Conservation (phyloP, 2,113 vertebrate genomes). For the Prolemur simus region DNA sequence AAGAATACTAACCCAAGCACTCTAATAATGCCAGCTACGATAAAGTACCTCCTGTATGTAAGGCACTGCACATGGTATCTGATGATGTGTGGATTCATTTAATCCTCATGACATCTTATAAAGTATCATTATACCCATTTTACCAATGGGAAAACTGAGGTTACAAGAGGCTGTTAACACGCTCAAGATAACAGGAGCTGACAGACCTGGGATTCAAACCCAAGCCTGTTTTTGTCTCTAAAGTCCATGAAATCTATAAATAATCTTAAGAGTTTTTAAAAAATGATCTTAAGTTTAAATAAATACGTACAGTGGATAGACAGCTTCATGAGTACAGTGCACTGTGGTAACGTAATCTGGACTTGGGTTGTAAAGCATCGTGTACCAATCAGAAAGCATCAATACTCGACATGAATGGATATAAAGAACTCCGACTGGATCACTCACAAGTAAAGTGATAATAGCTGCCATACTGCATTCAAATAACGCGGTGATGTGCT, state of each 20-base stretch:
- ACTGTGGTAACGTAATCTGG: constrained; percentile 96
- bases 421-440: constrained; percentile 88
- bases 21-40: not conserved
- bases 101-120: not conserved
- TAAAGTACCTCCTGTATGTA: not conserved
- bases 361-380: constrained; percentile 99
- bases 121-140: not conserved
- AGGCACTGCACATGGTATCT: not conserved
- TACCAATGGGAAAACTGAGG: not conserved
- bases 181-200: not conserved
- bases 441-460: constrained; percentile 91
- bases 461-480: constrained; percentile 91
- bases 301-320: constrained; percentile 94
- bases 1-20: not conserved
- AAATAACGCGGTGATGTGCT: constrained; percentile 92
- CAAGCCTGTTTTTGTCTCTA: not conserved
- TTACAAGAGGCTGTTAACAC: not conserved
- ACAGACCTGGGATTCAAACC: not conserved
- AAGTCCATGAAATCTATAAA: not conserved
- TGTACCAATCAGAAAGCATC: constrained; percentile 99
- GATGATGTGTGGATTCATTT: not conserved
- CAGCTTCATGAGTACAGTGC: constrained; percentile 98
- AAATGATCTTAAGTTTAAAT: not conserved
- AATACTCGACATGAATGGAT: constrained; percentile 93
- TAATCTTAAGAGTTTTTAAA: not conserved